Evolutionary conservation across 1,140 invertebrate genomes (phyloP), one percentile per base, ranked within the genome.

Genomic region (Drosophila sp.): DNA sequence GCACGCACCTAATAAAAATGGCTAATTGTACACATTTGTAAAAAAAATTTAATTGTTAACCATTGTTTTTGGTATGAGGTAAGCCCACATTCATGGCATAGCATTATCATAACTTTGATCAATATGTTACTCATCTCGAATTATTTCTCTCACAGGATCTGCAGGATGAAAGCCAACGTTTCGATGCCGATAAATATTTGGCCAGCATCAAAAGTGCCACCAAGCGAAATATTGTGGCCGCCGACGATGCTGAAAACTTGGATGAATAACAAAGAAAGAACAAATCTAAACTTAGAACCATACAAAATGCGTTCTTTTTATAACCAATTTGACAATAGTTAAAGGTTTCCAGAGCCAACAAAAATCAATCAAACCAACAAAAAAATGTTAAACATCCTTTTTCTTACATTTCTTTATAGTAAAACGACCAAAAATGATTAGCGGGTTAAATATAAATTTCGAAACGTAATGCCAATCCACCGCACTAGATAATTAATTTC

Each of bases 131-230:
- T 30, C 30, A 29, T 30, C 54, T 32, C 1, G 2, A n/a, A 41
- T 62, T 56, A 40, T 62, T 44, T 64, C 11, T 66, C 5, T 2
- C 69, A 71, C 74, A 92, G 91, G 91, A 92, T 85, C 77, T 91
- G 56, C 74, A 83, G 66, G 91, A 92, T 84, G 91, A 92, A 73
- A 90, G 76, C 35, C 81, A 91, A 64, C 91, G 91, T 17, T 92
- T 92, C 32, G 91, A 92, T 80, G 91, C 82, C n/a, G 91, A 91
- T 29, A 92, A 90, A 67, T 92, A 92, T 80, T 60, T 92, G 61
- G 80, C 76, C 30, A 78, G 90, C 67, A 79, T 90, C 66, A 90
- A 92, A 64, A 86, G 70, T 66, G 77, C 79, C 54, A 60, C 76
- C 74, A 92, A 91, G 60, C 86, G 91, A 70, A 91, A 90, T 72